A percentile compares a stretch with the other conserved stretches of the same genome.
phyloP scores from a whole-genome alignment of 2,888 invertebrate species.

The Steinernema carpocapsae region DNA sequence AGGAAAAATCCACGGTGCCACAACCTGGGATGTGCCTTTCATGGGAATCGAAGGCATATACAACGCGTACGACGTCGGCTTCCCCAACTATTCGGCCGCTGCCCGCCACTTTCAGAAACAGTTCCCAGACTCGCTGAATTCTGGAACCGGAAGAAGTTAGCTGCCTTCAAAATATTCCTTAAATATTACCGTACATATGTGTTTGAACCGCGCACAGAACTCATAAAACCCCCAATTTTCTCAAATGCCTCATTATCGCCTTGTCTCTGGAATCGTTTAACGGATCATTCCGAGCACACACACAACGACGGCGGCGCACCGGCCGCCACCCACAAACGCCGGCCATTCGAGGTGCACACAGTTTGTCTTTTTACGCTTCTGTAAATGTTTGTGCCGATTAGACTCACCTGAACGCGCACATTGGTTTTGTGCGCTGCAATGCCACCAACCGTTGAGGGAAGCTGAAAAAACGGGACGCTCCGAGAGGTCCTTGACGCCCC shows the following conservation, averaged over 20 bases:
- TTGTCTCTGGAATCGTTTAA: background rate
- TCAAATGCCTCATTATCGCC: slow-evolving; percentile 30
- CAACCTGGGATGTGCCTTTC: slow-evolving; percentile 60
- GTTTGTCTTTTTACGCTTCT: slow-evolving; percentile 10
- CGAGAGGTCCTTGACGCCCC: slow-evolving; percentile 31
- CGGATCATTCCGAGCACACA: slow-evolving; percentile 13
- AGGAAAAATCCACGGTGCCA: slow-evolving; percentile 57
- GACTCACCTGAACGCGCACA: background rate
- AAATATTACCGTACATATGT: slow-evolving; percentile 1
- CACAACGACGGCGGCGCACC: background rate
- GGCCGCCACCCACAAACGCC: too few relatives aligned
- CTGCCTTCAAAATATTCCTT: background rate
- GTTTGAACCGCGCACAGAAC: background rate
- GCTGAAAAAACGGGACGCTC: background rate
- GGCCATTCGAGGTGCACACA: too few relatives aligned
- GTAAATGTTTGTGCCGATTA: slow-evolving; percentile 33
- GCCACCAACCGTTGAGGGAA: background rate
- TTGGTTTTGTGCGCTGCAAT: background rate
- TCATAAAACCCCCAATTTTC: background rate
- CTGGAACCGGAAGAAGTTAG: slow-evolving; percentile 38
- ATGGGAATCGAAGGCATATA: slow-evolving; percentile 57
- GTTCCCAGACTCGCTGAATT: slow-evolving; percentile 37
- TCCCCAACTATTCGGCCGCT: slow-evolving; percentile 50
- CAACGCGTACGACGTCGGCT: slow-evolving; percentile 58
- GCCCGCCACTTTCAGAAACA: slow-evolving; percentile 27